Conservation (phyloP, 2,888 invertebrate genomes). For the Melinaea menophilus region DNA sequence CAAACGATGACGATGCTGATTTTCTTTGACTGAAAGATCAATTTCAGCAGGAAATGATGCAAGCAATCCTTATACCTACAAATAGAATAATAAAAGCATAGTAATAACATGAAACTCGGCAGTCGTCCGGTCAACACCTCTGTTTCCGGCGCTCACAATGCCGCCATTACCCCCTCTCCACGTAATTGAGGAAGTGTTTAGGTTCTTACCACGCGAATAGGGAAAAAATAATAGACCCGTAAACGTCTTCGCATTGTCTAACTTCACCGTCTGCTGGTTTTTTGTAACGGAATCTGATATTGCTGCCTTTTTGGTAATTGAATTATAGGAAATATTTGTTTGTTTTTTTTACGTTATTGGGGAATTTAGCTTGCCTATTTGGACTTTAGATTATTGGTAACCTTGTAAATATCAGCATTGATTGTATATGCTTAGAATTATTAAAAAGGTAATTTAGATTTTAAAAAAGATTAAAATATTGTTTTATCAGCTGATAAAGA, state of each 20-base stretch:
- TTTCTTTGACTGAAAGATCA: too few species aligned
- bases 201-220: constrained; percentile 28
- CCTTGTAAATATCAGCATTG: too few species aligned
- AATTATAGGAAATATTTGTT: too few species aligned
- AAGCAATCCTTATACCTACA: not conserved
- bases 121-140: constrained; percentile 15
- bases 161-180: constrained; percentile 38
- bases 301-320: too few species aligned
- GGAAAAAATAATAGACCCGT: constrained; percentile 26
- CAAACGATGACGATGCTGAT: too few species aligned
- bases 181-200: constrained; percentile 71
- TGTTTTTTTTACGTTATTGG: too few species aligned
- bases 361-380: too few species aligned
- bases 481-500: not conserved
- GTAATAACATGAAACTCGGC: constrained; percentile 1
- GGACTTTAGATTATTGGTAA: too few species aligned
- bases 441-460: too few species aligned
- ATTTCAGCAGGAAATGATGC: not conserved
- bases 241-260: constrained; percentile 13
- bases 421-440: too few species aligned
- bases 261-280: not conserved
- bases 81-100: constrained; percentile 3
- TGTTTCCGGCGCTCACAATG: constrained; percentile 23
- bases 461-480: too few species aligned
- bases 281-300: constrained; percentile 1